phyloP scores from a whole-genome alignment of 2,888 invertebrate genomes.

The Hemicrepidius hirtus region DNA sequence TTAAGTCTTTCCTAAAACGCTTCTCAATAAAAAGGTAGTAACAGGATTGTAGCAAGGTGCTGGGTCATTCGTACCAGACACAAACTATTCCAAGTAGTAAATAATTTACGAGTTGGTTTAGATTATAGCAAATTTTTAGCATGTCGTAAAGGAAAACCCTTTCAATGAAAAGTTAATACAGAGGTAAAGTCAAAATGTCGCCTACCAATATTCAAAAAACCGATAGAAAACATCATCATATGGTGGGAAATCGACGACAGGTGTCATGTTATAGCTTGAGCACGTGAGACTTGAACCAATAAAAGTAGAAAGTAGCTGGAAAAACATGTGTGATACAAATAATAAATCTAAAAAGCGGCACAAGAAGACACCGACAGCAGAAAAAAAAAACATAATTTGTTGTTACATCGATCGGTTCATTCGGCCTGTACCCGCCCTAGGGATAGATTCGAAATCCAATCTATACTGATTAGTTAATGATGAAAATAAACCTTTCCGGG shows the following conservation, averaged over 20 bases:
- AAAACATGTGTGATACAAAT: constrained; percentile 39
- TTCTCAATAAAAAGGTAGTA: too few species aligned
- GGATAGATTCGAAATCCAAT: constrained; percentile 57
- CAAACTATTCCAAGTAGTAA: too few species aligned
- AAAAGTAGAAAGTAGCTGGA: constrained; percentile 19
- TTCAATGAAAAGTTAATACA: too few species aligned
- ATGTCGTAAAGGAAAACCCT: too few species aligned
- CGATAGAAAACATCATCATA: not conserved
- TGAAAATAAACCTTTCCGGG: constrained; percentile 55
- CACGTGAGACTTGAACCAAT: constrained; percentile 16
- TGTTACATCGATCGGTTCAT: constrained; percentile 39
- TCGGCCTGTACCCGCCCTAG: constrained; percentile 44
- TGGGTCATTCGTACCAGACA: too few species aligned
- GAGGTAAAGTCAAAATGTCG: not conserved
- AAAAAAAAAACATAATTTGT: constrained; percentile 41
- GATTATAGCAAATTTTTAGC: too few species aligned
- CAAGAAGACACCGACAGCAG: constrained; percentile 20
- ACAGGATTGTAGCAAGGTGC: too few species aligned
- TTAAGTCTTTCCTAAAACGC: too few species aligned
- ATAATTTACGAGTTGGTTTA: too few species aligned
- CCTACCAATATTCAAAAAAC: not conserved
- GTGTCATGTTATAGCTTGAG: constrained; percentile 14
- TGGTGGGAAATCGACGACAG: constrained; percentile 8
- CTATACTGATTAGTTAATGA: constrained; percentile 60
- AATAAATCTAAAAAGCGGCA: constrained; percentile 30